Conservation (phyloP, 2,888 invertebrate species). For the Sarcophaga variegata region DNA sequence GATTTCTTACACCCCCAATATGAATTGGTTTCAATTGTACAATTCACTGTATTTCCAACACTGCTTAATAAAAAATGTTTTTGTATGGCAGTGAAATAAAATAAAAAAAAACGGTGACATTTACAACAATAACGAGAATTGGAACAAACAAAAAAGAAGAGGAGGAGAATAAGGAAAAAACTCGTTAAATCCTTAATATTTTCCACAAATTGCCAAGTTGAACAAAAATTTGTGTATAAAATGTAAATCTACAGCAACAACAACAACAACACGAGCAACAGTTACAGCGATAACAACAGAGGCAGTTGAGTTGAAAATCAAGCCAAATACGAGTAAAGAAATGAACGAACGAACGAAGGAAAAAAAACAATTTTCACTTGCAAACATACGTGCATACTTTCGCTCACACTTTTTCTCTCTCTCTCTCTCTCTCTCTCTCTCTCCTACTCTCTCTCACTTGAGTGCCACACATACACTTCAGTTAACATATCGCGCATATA, state of each 20-base stretch:
- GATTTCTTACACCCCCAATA: too few species aligned
- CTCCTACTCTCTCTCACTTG: too few species aligned
- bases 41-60: too few species aligned
- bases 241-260: slow-evolving; percentile 36
- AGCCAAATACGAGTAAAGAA: not conserved
- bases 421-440: too few species aligned
- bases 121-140: not conserved
- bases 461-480: not conserved
- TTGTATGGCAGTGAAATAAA: not conserved
- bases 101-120: not conserved
- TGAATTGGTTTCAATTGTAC: too few species aligned
- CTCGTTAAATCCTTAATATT: slow-evolving; percentile 59
- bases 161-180: slow-evolving; percentile 15
- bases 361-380: not conserved
- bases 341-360: too few species aligned
- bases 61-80: not conserved
- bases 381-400: slow-evolving; percentile 1
- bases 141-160: not conserved
- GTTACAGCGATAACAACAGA: slow-evolving; percentile 9
- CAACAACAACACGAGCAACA: not conserved
- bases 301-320: not conserved
- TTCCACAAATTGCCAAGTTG: slow-evolving; percentile 46
- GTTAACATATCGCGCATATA: not conserved
- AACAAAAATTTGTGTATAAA: slow-evolving; percentile 41
- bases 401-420: too few species aligned